phyloP scores from a whole-genome alignment of 2,113 vertebrate genomes.

The Scophthalmus maximus region DNA sequence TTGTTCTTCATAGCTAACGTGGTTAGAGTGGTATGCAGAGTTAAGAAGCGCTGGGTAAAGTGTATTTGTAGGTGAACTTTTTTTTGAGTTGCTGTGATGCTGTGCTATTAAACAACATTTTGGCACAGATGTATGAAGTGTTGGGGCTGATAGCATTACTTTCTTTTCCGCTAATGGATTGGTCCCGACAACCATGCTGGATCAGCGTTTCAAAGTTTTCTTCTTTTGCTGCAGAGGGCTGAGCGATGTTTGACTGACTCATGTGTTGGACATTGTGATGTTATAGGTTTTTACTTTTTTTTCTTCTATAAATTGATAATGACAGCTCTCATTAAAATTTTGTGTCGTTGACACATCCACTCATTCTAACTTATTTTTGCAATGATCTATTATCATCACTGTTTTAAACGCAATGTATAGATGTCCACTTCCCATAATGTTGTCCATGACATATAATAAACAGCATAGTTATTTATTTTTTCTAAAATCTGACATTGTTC shows the following conservation, averaged over 20 bases:
- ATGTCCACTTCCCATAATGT: no score
- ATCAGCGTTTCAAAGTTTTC: constrained; percentile 28
- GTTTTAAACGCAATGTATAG: no score
- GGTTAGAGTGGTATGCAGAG: constrained; percentile 77
- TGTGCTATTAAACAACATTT: constrained; percentile 32
- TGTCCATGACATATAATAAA: no score
- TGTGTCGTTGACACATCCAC: no score
- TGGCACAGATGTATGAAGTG: not conserved
- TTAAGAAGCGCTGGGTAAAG: constrained; percentile 79
- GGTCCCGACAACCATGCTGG: not conserved
- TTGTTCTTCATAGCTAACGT: constrained; percentile 74
- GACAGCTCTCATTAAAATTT: not conserved
- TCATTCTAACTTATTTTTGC: no score
- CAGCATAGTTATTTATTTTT: not conserved
- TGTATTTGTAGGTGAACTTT: constrained; percentile 73
- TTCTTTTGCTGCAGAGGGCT: constrained; percentile 22
- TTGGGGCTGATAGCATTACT: not conserved
- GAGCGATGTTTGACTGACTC: constrained; percentile 24
- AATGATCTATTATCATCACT: no score
- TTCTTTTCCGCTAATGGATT: constrained; percentile 18
- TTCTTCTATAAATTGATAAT: not conserved
- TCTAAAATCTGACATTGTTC: constrained; percentile 24
- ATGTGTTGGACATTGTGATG: not conserved
- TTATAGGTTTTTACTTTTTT: not conserved
- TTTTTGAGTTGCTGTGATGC: constrained; percentile 75